Evolutionary conservation across 92 coral and sea anemone genomes (phyloP), one percentile per base, ranked within the genome.

Genomic region (Chrysogorgia sp.): DNA sequence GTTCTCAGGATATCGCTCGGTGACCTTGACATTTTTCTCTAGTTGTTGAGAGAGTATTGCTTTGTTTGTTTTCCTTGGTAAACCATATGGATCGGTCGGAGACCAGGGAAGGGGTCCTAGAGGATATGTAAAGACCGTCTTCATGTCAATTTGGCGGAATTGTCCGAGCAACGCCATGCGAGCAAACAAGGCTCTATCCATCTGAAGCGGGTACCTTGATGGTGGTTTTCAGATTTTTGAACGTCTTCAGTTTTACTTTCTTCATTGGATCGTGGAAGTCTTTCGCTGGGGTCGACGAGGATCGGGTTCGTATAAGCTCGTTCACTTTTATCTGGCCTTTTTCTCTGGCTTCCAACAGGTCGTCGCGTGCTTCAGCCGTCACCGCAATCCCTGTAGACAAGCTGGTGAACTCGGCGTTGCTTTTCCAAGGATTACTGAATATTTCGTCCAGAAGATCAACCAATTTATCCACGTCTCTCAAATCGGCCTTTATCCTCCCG

Each of bases 241-340:
- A 88, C 5, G 87, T 33, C 83, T 81, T 88, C 82, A 85, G 78
- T 71, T 76, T 88, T 31, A 67, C 17, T 59, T 85, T 69, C 76
- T 77, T 88, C 66, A 88, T 3, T 33, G 89, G 89, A 75, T 88
- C 87, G 56, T 69, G 78, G 83, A 47, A 85, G 53, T 71, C 87
- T 58, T 20, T 13, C 12, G 60, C 41, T 48, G 85, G 81, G 21
- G 57, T 40, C 24, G 91, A 80, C 13, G 83, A 75, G 76, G 76
- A 88, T 26, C 84, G 84, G 58, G 43, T 70, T 62, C 61, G 81
- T 37, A 85, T 76, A 70, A 88, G 85, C 34, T 80, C 82, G 0
- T 15, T 63, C 20, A 58, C 58, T 29, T 67, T 85, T 22, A 61
- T 22, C 69, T 72, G 31, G 15, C 89, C 85, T 24, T 35, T 79